A percentile compares a stretch with the other conserved stretches of the same genome.
Conservation (phyloP, 2,888 invertebrate genomes). For the Empis stercorea region DNA sequence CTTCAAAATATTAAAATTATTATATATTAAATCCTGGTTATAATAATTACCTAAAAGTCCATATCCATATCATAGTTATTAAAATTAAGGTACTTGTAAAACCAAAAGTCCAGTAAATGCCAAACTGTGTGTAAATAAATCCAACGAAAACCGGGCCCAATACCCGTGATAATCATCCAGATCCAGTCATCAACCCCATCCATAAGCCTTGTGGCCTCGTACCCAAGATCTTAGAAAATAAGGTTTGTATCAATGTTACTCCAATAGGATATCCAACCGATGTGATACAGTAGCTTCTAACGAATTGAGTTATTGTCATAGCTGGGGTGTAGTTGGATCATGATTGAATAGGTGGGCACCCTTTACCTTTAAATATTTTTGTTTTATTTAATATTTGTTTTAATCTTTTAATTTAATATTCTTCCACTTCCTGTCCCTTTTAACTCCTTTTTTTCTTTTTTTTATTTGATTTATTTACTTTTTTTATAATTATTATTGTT, state of each 20-base stretch:
- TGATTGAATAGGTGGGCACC: slow-evolving; percentile 57
- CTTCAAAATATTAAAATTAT: not conserved
- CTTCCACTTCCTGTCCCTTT: too few species aligned
- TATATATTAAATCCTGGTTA: not conserved
- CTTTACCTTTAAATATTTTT: slow-evolving; percentile 46
- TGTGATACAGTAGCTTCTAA: slow-evolving; percentile 61
- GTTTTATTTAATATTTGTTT: too few species aligned
- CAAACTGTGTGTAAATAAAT: slow-evolving; percentile 62
- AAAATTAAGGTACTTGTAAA: slow-evolving; percentile 60
- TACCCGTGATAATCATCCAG: slow-evolving; percentile 70
- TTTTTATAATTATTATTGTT: too few species aligned
- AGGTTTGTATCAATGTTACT: slow-evolving; percentile 72
- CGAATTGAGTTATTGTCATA: slow-evolving; percentile 58
- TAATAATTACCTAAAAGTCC: slow-evolving; percentile 24
- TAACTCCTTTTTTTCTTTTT: too few species aligned
- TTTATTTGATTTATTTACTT: too few species aligned
- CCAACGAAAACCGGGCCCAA: slow-evolving; percentile 75
- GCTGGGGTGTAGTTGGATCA: slow-evolving; percentile 66
- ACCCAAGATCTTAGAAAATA: slow-evolving; percentile 79
- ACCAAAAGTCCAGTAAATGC: slow-evolving; percentile 69
- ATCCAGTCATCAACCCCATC: slow-evolving; percentile 79
- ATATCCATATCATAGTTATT: slow-evolving; percentile 52
- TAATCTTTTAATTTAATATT: too few species aligned
- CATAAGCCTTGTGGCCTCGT: slow-evolving; percentile 75
- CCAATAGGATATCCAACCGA: slow-evolving; percentile 77